Evolutionary conservation across 2,113 vertebrate genomes (phyloP).

Genomic region (Rhegmatorhina hoffmannsi): DNA sequence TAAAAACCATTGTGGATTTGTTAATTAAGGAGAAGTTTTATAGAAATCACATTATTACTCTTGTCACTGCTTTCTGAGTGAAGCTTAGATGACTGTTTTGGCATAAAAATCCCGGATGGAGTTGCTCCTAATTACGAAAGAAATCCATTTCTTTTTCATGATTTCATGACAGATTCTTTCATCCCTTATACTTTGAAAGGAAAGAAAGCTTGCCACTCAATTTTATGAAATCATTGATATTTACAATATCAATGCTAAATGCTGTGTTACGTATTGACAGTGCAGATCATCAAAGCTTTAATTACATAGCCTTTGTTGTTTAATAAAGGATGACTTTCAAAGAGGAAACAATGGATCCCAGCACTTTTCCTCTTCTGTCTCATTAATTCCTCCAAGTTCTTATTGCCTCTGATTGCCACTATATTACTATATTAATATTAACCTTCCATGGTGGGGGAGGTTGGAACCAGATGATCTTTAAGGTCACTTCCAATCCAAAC

Average conservation of each 20-base stretch:
- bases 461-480: not conserved
- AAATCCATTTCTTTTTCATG: not conserved
- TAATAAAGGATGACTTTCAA: not conserved
- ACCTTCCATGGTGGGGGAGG: not conserved
- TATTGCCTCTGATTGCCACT: not conserved
- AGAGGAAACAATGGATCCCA: not conserved
- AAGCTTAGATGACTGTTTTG: slow-evolving; percentile 1
- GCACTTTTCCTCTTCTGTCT: not conserved
- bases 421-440: not conserved
- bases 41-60: not conserved
- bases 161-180: not conserved
- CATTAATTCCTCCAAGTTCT: not conserved
- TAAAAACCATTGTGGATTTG: not conserved
- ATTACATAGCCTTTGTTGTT: not conserved
- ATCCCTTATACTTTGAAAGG: not conserved
- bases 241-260: not conserved
- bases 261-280: not conserved
- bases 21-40: not conserved
- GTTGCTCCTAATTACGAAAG: not conserved
- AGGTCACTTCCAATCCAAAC: not conserved
- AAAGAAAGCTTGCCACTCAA: not conserved
- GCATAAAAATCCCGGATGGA: not conserved
- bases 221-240: not conserved
- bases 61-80: not conserved
- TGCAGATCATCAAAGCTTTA: not conserved